Evolutionary conservation across 1,140 invertebrate species (phyloP).

Genomic region (Macrobrachium rosenbergii): DNA sequence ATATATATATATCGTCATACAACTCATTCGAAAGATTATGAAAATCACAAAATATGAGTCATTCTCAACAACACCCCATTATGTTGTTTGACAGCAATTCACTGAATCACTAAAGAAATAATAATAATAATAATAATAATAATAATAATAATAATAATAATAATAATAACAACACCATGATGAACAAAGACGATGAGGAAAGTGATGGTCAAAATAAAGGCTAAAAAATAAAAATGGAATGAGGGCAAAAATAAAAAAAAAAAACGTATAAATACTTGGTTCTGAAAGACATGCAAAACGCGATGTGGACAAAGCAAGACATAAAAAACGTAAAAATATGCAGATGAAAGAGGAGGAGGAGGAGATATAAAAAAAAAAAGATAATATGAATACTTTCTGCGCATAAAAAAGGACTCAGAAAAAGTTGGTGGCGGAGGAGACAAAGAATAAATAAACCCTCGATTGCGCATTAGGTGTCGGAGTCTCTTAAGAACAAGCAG

Average conservation of each 20-base stretch:
- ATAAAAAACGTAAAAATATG: background rate
- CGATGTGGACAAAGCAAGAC: background rate
- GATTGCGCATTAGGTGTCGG: too few species aligned
- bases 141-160: background rate
- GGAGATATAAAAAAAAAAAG: background rate
- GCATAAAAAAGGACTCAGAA: background rate
- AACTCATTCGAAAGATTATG: too few species aligned
- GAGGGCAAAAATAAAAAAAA: background rate
- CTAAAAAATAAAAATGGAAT: too few species aligned
- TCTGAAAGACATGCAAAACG: background rate
- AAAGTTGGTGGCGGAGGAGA: background rate
- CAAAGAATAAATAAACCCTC: background rate
- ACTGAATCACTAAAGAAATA: too few species aligned
- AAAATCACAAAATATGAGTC: too few species aligned
- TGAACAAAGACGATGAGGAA: background rate
- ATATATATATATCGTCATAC: too few species aligned
- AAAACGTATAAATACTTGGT: background rate
- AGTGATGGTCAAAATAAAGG: too few species aligned
- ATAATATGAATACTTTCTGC: too few species aligned
- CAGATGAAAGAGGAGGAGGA: background rate
- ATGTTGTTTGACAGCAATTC: too few species aligned
- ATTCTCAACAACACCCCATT: too few species aligned
- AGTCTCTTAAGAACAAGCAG: background rate
- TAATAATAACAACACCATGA: background rate
- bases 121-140: too few species aligned